Evolutionary conservation across 2,113 vertebrate species (phyloP), one percentile per base, ranked within the genome.

Genomic region (Plotosus lineatus): DNA sequence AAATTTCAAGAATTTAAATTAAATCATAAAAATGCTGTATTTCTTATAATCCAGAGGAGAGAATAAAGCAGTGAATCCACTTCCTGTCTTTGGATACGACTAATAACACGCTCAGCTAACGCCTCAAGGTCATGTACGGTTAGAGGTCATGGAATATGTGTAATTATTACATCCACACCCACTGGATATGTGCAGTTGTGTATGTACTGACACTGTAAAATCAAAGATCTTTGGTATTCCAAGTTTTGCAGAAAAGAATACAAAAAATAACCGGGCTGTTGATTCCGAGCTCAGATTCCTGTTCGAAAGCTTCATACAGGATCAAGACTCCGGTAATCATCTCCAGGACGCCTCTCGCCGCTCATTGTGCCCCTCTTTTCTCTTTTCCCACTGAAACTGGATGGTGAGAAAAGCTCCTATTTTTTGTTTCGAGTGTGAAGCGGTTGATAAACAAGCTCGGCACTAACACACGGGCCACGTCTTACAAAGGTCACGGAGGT

Each of bases 381-480:
- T 56, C 33, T 26, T 31, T 79, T 36, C 3, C 1, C 8, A 21
- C 26, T 50, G 53, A 19, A 56, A 58, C 66, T 21, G 77, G 38
- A 74, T 74, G 63, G 15, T 74, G 68, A 21, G 68, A 40, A 86
- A 31, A 58, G 46, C 5, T 7, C 4, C 60, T 46, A 79, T 84
- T 79, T 72, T 79, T 78, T 33, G 40, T 51, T 53, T 11, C 21
- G 58, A 66, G 28, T 31, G 31, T 53, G 72, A 79, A 75, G n/a
- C n/a, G 8, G 19, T 51, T 82, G 71, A 77, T 69, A 79, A 76
- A 84, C 77, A 82, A 81, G 81, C 55, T 51, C 75, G n/a, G 33
- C 65, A 31, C 63, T 73, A 21, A n/a, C 74, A 10, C 31, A 33
- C 75, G 48, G 53, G 21, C 56, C 61, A 55, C 50, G 31, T 85